phyloP scores from a whole-genome alignment of 2,113 vertebrate species.

The Perca fluviatilis region DNA sequence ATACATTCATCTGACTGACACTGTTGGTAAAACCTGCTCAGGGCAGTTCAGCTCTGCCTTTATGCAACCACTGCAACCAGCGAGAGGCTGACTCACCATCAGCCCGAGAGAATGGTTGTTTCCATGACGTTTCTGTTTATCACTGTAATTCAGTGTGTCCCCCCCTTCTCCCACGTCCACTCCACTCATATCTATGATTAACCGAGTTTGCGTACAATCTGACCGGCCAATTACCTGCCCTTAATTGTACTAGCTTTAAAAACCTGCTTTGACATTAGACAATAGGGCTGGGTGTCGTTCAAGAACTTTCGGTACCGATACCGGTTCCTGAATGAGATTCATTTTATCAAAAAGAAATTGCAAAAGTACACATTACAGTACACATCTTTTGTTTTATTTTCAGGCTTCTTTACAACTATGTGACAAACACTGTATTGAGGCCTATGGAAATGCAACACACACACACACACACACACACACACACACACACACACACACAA shows the following conservation, averaged over 20 bases:
- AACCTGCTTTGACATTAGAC: conserved; percentile 6
- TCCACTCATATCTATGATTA: conserved; percentile 49
- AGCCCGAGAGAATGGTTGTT: neutral
- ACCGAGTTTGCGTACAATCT: conserved; percentile 14
- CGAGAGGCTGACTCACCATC: conserved; percentile 46
- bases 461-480: too few relatives aligned
- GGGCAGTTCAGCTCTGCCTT: neutral
- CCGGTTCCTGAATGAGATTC: too few relatives aligned
- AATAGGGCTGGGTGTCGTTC: too few relatives aligned
- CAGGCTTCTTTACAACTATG: too few relatives aligned
- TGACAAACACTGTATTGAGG: too few relatives aligned
- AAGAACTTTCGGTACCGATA: too few relatives aligned
- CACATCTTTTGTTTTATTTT: too few relatives aligned
- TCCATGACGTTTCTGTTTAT: conserved; percentile 55
- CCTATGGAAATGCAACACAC: too few relatives aligned
- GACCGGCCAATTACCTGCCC: neutral
- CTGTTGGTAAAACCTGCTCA: neutral
- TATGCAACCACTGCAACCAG: conserved; percentile 22
- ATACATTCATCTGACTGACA: neutral
- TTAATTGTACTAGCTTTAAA: neutral
- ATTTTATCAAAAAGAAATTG: too few relatives aligned
- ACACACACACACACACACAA: too few relatives aligned
- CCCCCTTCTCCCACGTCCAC: conserved; percentile 1
- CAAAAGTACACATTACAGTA: too few relatives aligned
- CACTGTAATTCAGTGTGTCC: conserved; percentile 38